Conservation (phyloP, 92 coral and sea anemone genomes). For the Actinernus sp. region DNA sequence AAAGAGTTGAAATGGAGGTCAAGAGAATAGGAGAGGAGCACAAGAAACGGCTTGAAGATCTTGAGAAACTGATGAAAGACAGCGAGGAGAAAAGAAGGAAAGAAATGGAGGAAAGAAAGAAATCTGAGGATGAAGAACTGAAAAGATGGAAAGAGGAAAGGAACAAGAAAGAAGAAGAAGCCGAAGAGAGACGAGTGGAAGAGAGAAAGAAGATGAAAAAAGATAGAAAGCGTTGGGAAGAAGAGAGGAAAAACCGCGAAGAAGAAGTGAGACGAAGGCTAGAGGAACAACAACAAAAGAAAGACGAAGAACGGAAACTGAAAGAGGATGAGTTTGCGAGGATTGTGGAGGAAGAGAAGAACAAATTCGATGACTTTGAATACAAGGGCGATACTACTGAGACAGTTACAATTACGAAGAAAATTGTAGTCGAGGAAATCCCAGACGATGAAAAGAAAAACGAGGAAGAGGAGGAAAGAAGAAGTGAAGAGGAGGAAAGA, state of each 20-base stretch:
- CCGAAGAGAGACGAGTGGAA: constrained; percentile 43
- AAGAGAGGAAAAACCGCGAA: constrained; percentile 58
- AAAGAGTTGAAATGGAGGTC: constrained; percentile 24
- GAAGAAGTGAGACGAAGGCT: constrained; percentile 29
- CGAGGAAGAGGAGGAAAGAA: constrained; percentile 11
- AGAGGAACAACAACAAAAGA: constrained; percentile 52
- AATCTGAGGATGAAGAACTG: constrained; percentile 53
- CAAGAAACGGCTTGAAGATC: constrained; percentile 28
- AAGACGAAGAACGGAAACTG: constrained; percentile 46
- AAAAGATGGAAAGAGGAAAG: constrained; percentile 58
- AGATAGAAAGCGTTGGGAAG: constrained; percentile 61
- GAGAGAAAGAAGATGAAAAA: constrained; percentile 57
- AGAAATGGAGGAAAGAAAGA: constrained; percentile 45
- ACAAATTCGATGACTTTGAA: constrained; percentile 19
- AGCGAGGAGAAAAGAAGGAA: constrained; percentile 47
- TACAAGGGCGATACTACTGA: constrained; percentile 31
- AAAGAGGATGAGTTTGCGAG: constrained; percentile 45
- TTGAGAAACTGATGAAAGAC: constrained; percentile 39
- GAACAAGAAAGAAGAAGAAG: constrained; percentile 51
- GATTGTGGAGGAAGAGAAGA: constrained; percentile 56
- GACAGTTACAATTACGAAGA: neutral
- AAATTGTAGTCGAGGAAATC: neutral
- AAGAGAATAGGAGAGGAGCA: constrained; percentile 41
- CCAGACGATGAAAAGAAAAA: constrained; percentile 7
- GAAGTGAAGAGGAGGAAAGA: constrained; percentile 29